phyloP scores from a whole-genome alignment of 2,797 vertebrate genomes.

The Microhierax caerulescens region DNA sequence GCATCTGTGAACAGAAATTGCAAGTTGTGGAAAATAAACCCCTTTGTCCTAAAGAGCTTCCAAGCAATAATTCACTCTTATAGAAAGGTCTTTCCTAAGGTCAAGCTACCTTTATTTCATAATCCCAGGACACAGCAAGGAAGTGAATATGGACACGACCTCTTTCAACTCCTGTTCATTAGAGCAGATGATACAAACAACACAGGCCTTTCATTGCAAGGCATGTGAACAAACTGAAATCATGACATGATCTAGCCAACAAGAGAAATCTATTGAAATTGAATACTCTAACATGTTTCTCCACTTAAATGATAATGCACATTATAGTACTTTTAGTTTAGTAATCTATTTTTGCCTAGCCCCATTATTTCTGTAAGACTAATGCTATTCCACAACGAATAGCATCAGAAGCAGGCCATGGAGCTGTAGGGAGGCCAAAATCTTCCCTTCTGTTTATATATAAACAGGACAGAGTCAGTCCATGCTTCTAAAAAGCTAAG shows the following conservation, averaged over 20 bases:
- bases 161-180: slow-evolving; percentile 44
- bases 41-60: slow-evolving; percentile 27
- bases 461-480: background rate
- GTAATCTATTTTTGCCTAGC: background rate
- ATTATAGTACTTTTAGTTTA: background rate
- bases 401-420: background rate
- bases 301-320: background rate
- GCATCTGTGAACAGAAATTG: slow-evolving; percentile 23
- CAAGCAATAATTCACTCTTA: slow-evolving; percentile 16
- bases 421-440: background rate
- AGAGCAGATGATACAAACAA: slow-evolving; percentile 17
- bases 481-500: background rate
- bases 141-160: background rate
- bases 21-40: slow-evolving; percentile 16
- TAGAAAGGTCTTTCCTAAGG: slow-evolving; percentile 24
- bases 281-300: background rate
- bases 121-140: slow-evolving; percentile 11
- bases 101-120: slow-evolving; percentile 40
- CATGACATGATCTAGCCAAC: background rate
- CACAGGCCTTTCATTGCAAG: background rate
- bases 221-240: background rate
- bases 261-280: background rate
- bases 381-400: background rate
- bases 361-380: background rate
- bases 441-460: background rate